Base-by-base conservation (phyloP, 2,113 vertebrate genomes). In the Toxotes chatareus region DNA sequence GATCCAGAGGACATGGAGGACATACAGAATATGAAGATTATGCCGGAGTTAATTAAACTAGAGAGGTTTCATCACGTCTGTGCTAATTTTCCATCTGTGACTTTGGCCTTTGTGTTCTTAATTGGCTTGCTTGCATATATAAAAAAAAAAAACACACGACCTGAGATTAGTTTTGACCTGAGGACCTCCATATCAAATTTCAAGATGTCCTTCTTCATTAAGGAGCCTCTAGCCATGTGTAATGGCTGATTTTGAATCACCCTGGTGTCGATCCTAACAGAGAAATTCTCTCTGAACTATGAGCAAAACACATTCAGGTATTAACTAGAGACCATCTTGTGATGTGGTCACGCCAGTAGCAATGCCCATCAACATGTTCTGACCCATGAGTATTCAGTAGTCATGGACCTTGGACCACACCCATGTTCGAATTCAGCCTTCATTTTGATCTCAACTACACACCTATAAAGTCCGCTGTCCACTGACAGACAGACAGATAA, bases 131-230 rank as follows among this genome's bases (percentile, higher is more conserved):
- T 46, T 36, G 40, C 44, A 36, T 71, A 17, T 56, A 16, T 53
- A 65, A 59, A 49, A 53, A 44, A 21, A 49, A 16, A 57, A 65
- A 59, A 49, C 46, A 44, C 17, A 42, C 9, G 23, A 23, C 23
- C 38, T 44, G 42, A 71, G 71, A 82, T 84, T 79, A 62, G 23
- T 51, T 83, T 69, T 74, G 74, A 89, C 75, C 79, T 36, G 17
- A 16, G 36, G 13, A 44, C 53, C 23, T 86, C 36, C 11, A 32
- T n/a, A 57, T 73, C 14, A 74, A 65, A 81, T 74, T 85, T 47
- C 1, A 74, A 71, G 17, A 72, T 73, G 46, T 62, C 4, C 5
- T 5, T 64, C 42, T 77, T 71, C 61, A 74, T 74, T 74, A 66
- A 60, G 11, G 32, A 62, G 34, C 49, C 53, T 79, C 27, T 57